phyloP scores from a whole-genome alignment of 2,888 invertebrate species.

The Melanostoma scalare region DNA sequence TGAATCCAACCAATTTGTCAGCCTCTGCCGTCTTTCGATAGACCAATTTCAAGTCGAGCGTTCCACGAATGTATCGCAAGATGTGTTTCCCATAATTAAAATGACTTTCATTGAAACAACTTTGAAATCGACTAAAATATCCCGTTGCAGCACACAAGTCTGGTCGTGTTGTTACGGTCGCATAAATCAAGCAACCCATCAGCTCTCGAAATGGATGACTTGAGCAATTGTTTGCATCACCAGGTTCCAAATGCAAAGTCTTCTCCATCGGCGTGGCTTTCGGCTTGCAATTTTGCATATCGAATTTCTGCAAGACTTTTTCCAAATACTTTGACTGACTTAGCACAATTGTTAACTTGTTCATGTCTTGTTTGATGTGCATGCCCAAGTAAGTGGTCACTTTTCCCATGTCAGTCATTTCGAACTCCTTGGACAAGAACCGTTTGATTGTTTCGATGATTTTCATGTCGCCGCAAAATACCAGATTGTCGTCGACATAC shows the following conservation, averaged over 20 bases:
- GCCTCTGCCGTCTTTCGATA: too few relatives aligned
- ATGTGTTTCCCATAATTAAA: too few relatives aligned
- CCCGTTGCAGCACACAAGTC: too few relatives aligned
- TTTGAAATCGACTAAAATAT: too few relatives aligned
- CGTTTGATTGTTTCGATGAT: background rate
- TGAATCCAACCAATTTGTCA: too few relatives aligned
- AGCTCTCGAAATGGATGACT: conserved; percentile 23
- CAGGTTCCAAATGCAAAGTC: conserved; percentile 15
- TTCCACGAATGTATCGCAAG: too few relatives aligned
- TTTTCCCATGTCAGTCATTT: background rate
- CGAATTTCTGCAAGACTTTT: conserved; percentile 48
- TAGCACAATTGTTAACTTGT: background rate
- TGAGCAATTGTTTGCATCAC: background rate
- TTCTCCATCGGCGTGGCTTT: conserved; percentile 39
- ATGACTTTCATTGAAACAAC: too few relatives aligned
- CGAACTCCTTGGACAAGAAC: background rate
- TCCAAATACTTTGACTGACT: conserved; percentile 36
- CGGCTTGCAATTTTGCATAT: conserved; percentile 41
- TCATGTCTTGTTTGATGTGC: conserved; percentile 23
- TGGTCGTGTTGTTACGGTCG: conserved; percentile 35
- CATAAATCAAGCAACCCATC: conserved; percentile 35
- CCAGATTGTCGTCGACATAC: background rate
- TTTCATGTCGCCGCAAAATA: background rate
- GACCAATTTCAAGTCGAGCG: too few relatives aligned
- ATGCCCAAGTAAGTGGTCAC: conserved; percentile 28